phyloP scores from a whole-genome alignment of 1,140 invertebrate genomes.

The Drosophila navojoa region DNA sequence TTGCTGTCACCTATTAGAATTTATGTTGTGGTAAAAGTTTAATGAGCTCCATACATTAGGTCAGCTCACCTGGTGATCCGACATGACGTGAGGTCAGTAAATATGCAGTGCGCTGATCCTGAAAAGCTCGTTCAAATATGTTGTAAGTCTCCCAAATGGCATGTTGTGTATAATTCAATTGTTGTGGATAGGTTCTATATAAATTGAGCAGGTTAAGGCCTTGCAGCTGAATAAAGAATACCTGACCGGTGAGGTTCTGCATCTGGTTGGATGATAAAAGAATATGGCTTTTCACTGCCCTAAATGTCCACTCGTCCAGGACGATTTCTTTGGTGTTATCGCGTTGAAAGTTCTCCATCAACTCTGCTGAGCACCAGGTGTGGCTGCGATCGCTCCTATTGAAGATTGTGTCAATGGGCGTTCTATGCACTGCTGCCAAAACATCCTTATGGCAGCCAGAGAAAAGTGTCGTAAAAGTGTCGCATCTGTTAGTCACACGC shows the following conservation, averaged over 20 bases:
- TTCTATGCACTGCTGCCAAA: conserved; percentile 94
- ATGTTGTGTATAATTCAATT: conserved; percentile 91
- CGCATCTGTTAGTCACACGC: conserved; percentile 95
- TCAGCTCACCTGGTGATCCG: not conserved
- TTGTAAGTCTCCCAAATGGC: conserved; percentile 89
- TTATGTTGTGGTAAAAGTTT: not conserved
- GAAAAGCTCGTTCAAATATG: conserved; percentile 89
- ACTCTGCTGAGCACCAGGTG: conserved; percentile 97
- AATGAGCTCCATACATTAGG: not conserved
- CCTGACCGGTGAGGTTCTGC: conserved; percentile 86
- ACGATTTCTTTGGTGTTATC: conserved; percentile 80
- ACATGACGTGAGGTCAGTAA: conserved; percentile 95
- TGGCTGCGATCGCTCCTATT: conserved; percentile 88
- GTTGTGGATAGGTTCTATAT: conserved; percentile 92
- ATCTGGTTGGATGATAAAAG: conserved; percentile 82
- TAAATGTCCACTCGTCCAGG: conserved; percentile 95
- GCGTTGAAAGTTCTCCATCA: conserved; percentile 88
- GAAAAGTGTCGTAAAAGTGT: conserved; percentile 94
- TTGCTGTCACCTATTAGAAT: conserved; percentile 3
- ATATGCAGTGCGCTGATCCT: conserved; percentile 92
- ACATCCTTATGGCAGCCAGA: conserved; percentile 98
- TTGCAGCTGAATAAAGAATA: conserved; percentile 96
- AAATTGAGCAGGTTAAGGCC: conserved; percentile 95
- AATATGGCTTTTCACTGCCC: conserved; percentile 90
- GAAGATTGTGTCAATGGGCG: conserved; percentile 98